Percentiles rank a stretch among this genome's conserved stretches.
phyloP scores from a whole-genome alignment of 1,140 invertebrate species.

The Lucilia cuprina region DNA sequence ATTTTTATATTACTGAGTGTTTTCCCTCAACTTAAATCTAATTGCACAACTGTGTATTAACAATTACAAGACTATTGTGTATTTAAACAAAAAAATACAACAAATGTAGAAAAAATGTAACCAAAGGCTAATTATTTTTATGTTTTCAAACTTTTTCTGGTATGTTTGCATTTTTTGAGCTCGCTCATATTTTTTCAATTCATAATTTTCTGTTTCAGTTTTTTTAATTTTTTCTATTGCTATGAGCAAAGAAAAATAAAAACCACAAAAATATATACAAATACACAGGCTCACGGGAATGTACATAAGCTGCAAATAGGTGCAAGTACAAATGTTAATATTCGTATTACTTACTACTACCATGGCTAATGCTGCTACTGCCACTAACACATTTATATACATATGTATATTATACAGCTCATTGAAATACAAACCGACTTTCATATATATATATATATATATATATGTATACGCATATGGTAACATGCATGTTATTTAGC shows the following conservation, averaged over 20 bases:
- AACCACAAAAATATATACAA: background rate
- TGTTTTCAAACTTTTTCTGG: background rate
- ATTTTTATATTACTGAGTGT: background rate
- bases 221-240: background rate
- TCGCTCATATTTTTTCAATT: background rate
- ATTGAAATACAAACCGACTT: background rate
- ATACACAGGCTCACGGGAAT: background rate
- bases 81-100: background rate
- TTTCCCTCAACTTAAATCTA: conserved; percentile 17
- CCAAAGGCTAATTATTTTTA: conserved; percentile 30
- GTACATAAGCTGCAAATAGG: background rate
- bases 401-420: background rate
- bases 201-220: conserved; percentile 9
- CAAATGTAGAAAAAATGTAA: background rate
- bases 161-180: background rate
- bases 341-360: background rate
- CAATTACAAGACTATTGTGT: conserved; percentile 31
- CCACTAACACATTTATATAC: background rate
- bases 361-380: background rate
- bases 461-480: background rate
- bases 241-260: background rate
- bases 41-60: conserved; percentile 31
- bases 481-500: background rate
- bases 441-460: no score
- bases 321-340: background rate